Percentiles rank a stretch among this genome's conserved stretches.
Evolutionary conservation across 2,888 invertebrate species (phyloP).

Genomic region (Drosophila prolongata): DNA sequence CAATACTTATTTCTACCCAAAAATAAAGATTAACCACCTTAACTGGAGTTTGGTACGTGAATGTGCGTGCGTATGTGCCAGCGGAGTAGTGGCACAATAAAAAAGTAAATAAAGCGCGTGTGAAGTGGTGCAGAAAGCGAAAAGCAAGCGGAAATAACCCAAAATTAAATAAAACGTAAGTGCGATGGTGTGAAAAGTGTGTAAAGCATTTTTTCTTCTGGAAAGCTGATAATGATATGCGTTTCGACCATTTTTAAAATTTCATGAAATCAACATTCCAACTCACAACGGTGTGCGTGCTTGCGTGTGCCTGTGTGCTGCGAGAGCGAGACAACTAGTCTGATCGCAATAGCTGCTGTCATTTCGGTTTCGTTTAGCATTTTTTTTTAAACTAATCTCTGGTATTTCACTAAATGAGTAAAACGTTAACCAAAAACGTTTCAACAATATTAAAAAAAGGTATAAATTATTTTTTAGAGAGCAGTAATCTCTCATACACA

Average conservation of each 20-base stretch:
- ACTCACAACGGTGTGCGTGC: conserved; percentile 63
- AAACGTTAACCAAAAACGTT: conserved; percentile 29
- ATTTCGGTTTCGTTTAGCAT: conserved; percentile 57
- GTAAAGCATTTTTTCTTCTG: conserved; percentile 16
- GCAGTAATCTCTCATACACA: conserved; percentile 3
- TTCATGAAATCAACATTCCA: conserved; percentile 78
- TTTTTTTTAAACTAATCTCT: conserved; percentile 54
- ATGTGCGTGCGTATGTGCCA: conserved; percentile 59
- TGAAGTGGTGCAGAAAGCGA: conserved; percentile 71
- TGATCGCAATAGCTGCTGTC: conserved; percentile 66
- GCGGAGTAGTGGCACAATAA: conserved; percentile 51
- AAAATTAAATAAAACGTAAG: conserved; percentile 55
- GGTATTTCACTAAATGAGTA: conserved; percentile 65
- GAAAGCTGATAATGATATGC: conserved; percentile 69
- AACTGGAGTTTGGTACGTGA: conserved; percentile 42
- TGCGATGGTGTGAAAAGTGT: conserved; percentile 43
- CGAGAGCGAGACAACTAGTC: conserved; percentile 65
- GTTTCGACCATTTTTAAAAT: conserved; percentile 77
- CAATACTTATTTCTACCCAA: conserved; percentile 28
- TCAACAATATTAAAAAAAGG: conserved; percentile 44
- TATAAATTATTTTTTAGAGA: conserved; percentile 22
- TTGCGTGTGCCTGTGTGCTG: conserved; percentile 27
- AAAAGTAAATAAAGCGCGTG: conserved; percentile 76
- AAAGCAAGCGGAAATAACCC: conserved; percentile 21
- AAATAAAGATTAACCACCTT: conserved; percentile 45